These are phyloP conservation scores for Siniperca scherzeri DNA, from an alignment of 2,797 vertebrate species.

Conservation along the genomic window DNA sequence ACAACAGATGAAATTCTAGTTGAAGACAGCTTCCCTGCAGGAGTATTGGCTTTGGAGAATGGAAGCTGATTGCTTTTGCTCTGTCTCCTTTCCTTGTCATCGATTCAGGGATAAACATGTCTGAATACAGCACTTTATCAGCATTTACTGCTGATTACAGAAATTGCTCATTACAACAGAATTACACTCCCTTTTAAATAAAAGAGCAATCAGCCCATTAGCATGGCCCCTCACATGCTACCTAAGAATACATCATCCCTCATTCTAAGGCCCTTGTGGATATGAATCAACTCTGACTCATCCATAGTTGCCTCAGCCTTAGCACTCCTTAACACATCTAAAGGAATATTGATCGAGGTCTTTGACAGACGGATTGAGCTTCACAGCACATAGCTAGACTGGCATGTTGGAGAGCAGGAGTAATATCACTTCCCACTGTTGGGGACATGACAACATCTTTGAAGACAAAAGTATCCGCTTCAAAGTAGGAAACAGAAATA, in stretches of 20 bases:
- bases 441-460: constrained; percentile 60
- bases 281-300: constrained; percentile 66
- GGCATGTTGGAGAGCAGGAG: constrained; percentile 58
- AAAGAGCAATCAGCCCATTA: constrained; percentile 62
- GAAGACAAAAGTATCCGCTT: constrained; percentile 60
- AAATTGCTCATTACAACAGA: constrained; percentile 67
- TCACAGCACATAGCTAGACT: constrained; percentile 56
- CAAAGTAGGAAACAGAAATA: constrained; percentile 44
- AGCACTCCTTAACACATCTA: constrained; percentile 71
- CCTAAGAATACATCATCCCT: constrained; percentile 59
- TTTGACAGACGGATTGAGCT: constrained; percentile 70
- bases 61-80: constrained; percentile 78
- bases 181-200: constrained; percentile 62
- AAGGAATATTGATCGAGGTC: constrained; percentile 74
- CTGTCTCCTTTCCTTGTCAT: constrained; percentile 73
- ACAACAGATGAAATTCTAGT: constrained; percentile 79
- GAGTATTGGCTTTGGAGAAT: constrained; percentile 79
- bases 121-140: constrained; percentile 67
- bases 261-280: constrained; percentile 46
- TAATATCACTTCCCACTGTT: constrained; percentile 55
- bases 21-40: constrained; percentile 77
- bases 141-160: constrained; percentile 70
- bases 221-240: constrained; percentile 42
- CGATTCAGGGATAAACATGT: constrained; percentile 77
- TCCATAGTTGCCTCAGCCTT: constrained; percentile 63